Percentiles rank a stretch among this genome's conserved stretches.
phyloP scores from a whole-genome alignment of 1,140 invertebrate genomes.

The Eurosta solidaginis region DNA sequence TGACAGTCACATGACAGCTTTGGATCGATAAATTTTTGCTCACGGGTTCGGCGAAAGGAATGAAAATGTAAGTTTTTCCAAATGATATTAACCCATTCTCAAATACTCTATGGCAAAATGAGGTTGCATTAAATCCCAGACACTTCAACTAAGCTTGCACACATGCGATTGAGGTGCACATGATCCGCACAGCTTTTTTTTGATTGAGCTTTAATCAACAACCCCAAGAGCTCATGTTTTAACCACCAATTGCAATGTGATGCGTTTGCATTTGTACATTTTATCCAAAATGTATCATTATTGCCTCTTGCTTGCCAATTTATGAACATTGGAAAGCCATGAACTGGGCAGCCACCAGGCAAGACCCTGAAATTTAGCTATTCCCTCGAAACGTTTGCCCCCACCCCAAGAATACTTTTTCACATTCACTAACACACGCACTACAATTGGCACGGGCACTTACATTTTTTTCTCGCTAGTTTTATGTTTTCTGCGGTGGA shows the following conservation, averaged over 20 bases:
- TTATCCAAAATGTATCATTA: neutral
- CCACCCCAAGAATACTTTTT: neutral
- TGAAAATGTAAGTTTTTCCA: constrained; percentile 10
- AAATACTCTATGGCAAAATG: too few species aligned
- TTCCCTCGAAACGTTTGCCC: constrained; percentile 12
- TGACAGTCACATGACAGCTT: constrained; percentile 38
- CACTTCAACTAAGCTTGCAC: neutral
- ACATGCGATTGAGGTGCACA: neutral
- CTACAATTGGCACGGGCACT: constrained; percentile 28
- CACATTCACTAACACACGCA: neutral
- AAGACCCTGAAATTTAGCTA: neutral
- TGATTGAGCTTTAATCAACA: neutral
- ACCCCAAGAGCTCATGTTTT: constrained; percentile 5
- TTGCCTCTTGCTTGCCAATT: neutral
- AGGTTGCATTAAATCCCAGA: too few species aligned
- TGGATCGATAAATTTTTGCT: constrained; percentile 38
- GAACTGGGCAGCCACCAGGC: neutral
- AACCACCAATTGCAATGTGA: constrained; percentile 16
- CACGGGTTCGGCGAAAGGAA: constrained; percentile 29
- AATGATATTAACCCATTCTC: neutral
- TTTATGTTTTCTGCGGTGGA: constrained; percentile 1
- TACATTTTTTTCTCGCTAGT: constrained; percentile 33
- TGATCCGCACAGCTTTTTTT: neutral
- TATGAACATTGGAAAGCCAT: neutral
- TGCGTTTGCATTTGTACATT: neutral